Conservation (phyloP, 2,888 invertebrate species). For the Hipparchia semele region DNA sequence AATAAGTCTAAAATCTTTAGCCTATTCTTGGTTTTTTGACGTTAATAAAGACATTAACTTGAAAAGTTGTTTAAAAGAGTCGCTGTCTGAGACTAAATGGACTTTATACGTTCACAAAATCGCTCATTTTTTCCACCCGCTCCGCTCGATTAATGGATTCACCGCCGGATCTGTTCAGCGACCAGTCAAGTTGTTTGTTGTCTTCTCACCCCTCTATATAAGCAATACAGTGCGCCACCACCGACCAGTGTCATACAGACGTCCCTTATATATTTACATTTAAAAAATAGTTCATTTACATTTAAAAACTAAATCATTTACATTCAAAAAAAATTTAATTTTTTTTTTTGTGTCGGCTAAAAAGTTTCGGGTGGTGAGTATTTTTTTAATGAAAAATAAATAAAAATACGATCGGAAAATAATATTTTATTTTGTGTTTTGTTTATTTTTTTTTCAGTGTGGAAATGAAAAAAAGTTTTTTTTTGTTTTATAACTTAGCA, state of each 20-base stretch:
- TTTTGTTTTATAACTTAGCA: no score
- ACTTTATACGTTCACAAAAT: no score
- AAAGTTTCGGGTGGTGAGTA: slow-evolving; percentile 23
- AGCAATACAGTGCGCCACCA: slow-evolving; percentile 51
- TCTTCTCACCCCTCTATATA: slow-evolving; percentile 63
- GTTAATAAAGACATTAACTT: no score
- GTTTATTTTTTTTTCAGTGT: background rate
- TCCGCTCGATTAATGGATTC: slow-evolving; percentile 36
- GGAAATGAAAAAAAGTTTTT: no score
- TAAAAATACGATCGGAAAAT: background rate
- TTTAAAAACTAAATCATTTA: slow-evolving; percentile 2
- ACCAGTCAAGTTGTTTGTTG: slow-evolving; percentile 48
- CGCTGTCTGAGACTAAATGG: no score
- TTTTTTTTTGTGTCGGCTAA: slow-evolving; percentile 11
- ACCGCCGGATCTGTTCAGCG: slow-evolving; percentile 40
- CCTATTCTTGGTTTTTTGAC: no score
- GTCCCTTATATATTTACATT: slow-evolving; percentile 39
- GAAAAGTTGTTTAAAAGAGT: no score
- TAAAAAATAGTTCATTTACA: slow-evolving; percentile 9
- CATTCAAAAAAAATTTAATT: background rate
- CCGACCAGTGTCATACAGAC: slow-evolving; percentile 56
- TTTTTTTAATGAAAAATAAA: background rate
- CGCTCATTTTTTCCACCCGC: slow-evolving; percentile 26
- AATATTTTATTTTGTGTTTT: background rate
- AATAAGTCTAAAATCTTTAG: no score